Conservation (phyloP, 1,140 invertebrate genomes). For the Pemphigus obesinymphae region DNA sequence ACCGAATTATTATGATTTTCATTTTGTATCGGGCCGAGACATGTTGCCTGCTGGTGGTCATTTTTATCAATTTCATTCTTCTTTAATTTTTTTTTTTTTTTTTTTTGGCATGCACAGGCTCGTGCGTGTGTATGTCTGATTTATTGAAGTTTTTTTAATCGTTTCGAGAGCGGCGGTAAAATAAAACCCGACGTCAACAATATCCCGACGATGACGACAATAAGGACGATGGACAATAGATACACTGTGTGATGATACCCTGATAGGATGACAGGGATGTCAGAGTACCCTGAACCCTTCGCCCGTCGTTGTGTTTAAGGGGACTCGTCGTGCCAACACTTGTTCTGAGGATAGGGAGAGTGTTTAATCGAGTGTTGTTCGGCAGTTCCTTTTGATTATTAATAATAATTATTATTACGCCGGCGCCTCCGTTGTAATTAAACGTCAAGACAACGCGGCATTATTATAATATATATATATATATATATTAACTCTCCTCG, state of each 20-base stretch:
- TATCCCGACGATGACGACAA: background rate
- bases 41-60: no score
- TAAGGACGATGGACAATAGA: no score
- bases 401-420: background rate
- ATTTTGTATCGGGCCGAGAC: no score
- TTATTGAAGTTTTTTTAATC: background rate
- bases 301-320: background rate
- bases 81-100: no score
- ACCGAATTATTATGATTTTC: no score
- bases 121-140: no score
- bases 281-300: background rate
- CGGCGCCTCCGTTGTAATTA: background rate
- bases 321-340: no score
- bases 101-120: no score
- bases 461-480: no score
- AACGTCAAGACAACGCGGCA: background rate
- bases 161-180: background rate
- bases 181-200: background rate
- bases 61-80: no score
- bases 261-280: background rate
- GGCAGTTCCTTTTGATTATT: conserved; percentile 1
- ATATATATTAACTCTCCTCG: background rate
- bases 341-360: no score
- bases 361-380: background rate
- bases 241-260: background rate